Evolutionary conservation across 2,113 vertebrate genomes (phyloP).

Genomic region (Anolis sagrei): DNA sequence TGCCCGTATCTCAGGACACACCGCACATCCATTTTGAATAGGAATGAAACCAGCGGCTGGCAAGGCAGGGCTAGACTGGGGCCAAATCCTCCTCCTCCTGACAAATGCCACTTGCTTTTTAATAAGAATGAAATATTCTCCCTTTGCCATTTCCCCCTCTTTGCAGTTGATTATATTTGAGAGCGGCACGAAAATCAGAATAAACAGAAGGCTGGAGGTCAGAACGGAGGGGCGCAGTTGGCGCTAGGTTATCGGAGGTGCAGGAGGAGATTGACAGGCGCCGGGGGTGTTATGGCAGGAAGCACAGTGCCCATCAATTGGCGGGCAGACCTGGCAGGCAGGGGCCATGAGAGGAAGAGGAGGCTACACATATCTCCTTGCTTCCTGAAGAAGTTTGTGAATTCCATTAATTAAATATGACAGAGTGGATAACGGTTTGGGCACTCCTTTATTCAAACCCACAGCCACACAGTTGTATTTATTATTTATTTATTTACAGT

Average conservation of each 20-base stretch:
- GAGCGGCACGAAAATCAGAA: conserved; percentile 7
- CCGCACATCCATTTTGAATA: conserved; percentile 15
- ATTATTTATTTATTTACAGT: too few species aligned
- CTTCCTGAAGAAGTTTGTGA: not conserved
- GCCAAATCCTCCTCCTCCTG: conserved; percentile 1
- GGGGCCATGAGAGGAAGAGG: not conserved
- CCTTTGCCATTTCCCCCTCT: not conserved
- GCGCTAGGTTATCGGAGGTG: conserved; percentile 16
- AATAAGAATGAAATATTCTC: conserved; percentile 39
- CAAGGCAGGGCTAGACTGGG: not conserved
- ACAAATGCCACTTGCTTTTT: conserved; percentile 34
- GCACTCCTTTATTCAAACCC: not conserved
- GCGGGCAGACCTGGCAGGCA: not conserved
- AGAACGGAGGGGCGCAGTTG: not conserved
- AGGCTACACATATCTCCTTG: not conserved
- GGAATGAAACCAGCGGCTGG: not conserved
- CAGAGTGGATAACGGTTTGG: too few species aligned
- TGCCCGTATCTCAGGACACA: not conserved
- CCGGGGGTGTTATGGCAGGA: not conserved
- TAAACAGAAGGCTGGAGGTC: conserved; percentile 30
- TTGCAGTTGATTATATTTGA: conserved; percentile 31
- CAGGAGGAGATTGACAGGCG: conserved; percentile 30
- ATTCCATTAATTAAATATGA: not conserved
- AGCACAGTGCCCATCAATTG: not conserved
- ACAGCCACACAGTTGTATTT: too few species aligned